Conservation (phyloP, 2,888 invertebrate species). For the Margaritifera margaritifera region DNA sequence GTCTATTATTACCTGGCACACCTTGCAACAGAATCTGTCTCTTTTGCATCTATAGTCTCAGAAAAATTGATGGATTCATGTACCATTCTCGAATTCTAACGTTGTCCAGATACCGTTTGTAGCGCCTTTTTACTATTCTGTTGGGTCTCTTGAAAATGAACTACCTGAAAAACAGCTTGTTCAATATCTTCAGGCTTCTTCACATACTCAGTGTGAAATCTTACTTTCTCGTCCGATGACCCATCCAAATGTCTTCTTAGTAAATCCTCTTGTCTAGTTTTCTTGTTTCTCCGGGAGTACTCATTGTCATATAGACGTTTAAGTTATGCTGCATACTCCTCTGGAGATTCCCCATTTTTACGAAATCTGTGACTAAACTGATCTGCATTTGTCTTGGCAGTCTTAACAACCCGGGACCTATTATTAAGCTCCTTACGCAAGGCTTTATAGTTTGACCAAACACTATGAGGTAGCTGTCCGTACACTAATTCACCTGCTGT, state of each 20-base stretch:
- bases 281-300: conserved; percentile 7
- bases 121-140: too few relatives aligned
- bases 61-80: too few relatives aligned
- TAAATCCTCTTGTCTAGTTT: conserved; percentile 23
- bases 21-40: too few relatives aligned
- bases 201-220: too few relatives aligned
- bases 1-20: conserved; percentile 10
- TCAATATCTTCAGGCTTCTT: too few relatives aligned
- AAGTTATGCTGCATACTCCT: conserved; percentile 21
- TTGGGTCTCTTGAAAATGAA: conserved; percentile 20
- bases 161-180: conserved; percentile 17
- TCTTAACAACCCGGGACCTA: conserved; percentile 16
- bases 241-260: conserved; percentile 23
- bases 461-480: too few relatives aligned
- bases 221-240: conserved; percentile 15
- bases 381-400: conserved; percentile 11
- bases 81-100: too few relatives aligned
- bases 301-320: conserved; percentile 22
- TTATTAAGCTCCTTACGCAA: conserved; percentile 13
- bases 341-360: conserved; percentile 8
- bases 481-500: conserved; percentile 16
- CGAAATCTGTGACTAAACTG: conserved; percentile 15
- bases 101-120: too few relatives aligned
- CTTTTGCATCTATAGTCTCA: too few relatives aligned
- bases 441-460: conserved; percentile 11